These are phyloP conservation scores for Dasyurus viverrinus DNA, from an alignment of 2,113 vertebrate genomes.

Conservation along the genomic window DNA sequence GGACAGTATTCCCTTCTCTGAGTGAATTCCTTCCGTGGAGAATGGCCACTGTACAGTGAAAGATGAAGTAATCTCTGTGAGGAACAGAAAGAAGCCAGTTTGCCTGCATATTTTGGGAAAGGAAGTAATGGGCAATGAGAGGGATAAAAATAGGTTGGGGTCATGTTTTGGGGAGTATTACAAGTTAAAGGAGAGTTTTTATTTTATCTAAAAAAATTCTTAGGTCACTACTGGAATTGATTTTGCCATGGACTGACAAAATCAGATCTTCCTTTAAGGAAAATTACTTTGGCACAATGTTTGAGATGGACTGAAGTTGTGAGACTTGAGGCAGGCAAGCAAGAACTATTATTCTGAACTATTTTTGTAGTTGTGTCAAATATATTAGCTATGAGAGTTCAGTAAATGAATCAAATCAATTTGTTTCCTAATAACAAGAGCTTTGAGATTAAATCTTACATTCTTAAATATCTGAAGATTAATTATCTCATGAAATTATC, in stretches of 20 bases:
- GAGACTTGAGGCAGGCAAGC: constrained; percentile 17
- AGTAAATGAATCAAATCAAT: constrained; percentile 30
- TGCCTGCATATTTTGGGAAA: background rate
- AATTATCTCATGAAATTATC: constrained; percentile 25
- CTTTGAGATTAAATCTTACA: background rate
- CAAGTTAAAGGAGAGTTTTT: background rate
- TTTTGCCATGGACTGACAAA: background rate
- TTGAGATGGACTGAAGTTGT: constrained; percentile 5
- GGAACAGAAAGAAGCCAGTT: background rate
- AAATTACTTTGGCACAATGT: background rate
- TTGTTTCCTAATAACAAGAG: constrained; percentile 51
- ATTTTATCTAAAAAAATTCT: background rate
- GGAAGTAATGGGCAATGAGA: background rate
- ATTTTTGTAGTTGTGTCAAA: background rate
- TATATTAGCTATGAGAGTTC: background rate
- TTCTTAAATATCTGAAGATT: constrained; percentile 41
- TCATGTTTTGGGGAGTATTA: background rate
- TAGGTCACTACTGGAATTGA: background rate
- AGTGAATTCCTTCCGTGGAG: background rate
- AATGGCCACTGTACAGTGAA: background rate
- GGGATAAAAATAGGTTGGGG: background rate
- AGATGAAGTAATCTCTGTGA: background rate
- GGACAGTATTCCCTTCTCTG: background rate
- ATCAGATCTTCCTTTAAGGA: background rate
- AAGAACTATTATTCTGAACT: background rate